phyloP scores from a whole-genome alignment of 2,888 invertebrate species.

The Ormyrus nitidulus region DNA sequence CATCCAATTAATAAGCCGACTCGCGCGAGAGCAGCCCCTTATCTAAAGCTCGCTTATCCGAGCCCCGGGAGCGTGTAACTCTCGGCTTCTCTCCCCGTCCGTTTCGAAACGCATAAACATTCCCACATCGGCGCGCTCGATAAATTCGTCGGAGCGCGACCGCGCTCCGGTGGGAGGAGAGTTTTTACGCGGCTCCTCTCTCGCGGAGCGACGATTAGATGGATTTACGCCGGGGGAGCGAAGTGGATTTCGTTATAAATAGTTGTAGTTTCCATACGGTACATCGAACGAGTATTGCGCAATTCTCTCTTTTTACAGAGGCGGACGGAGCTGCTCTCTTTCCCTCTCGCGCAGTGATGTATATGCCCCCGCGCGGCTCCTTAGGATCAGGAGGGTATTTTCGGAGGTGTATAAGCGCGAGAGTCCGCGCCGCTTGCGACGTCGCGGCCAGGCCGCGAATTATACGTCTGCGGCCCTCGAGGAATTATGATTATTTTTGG shows the following conservation, averaged over 20 bases:
- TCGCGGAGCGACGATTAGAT: slow-evolving; percentile 24
- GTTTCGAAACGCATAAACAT: background rate
- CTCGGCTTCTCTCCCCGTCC: no score
- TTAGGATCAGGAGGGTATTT: slow-evolving; percentile 3
- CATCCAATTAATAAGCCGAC: no score
- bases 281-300: slow-evolving; percentile 20
- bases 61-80: no score
- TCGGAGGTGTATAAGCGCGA: background rate
- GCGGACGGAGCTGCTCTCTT: no score
- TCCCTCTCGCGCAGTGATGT: no score
- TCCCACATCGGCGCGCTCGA: background rate
- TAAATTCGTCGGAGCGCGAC: slow-evolving; percentile 14
- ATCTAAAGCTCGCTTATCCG: no score
- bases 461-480: slow-evolving; percentile 20
- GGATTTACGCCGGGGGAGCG: slow-evolving; percentile 12
- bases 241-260: slow-evolving; percentile 46
- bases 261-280: background rate
- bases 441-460: slow-evolving; percentile 4
- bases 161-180: no score
- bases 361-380: no score
- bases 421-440: background rate
- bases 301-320: slow-evolving; percentile 35
- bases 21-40: no score
- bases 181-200: no score
- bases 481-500: slow-evolving; percentile 26